These are phyloP conservation scores for Coregonus suidteri DNA, from an alignment of 2,797 vertebrate genomes.

Conservation along the genomic window DNA sequence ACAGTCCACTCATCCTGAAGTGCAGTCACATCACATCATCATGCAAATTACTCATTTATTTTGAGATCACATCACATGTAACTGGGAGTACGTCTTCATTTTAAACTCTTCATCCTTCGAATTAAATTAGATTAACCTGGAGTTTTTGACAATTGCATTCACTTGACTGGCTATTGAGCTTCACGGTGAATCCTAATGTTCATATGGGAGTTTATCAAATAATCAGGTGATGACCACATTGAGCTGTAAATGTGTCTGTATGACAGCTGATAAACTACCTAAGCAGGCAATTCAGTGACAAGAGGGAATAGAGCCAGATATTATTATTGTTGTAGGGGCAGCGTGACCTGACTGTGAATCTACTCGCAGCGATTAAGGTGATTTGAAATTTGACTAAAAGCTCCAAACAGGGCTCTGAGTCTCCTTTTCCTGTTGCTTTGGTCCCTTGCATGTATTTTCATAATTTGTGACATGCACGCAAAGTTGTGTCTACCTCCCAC, in stretches of 20 bases:
- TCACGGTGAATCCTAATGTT: constrained; percentile 5
- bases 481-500: not conserved
- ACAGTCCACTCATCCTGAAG: constrained; percentile 21
- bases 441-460: not conserved
- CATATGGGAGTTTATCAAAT: constrained; percentile 56
- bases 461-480: not conserved
- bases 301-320: constrained; percentile 36
- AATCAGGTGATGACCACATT: constrained; percentile 47
- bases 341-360: not conserved
- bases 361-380: not conserved
- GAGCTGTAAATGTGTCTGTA: constrained; percentile 48
- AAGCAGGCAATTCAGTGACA: constrained; percentile 48
- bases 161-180: constrained; percentile 50
- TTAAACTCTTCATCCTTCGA: constrained; percentile 38
- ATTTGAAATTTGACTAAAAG: not conserved
- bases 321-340: not conserved
- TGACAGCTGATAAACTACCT: constrained; percentile 51
- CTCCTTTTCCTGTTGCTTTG: constrained; percentile 3
- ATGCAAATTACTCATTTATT: constrained; percentile 42
- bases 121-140: constrained; percentile 47
- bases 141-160: constrained; percentile 51
- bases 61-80: constrained; percentile 22
- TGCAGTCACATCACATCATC: not conserved
- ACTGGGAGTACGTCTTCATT: constrained; percentile 38
- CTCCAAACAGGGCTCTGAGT: not conserved